A percentile compares a stretch with the other conserved stretches of the same genome.
These are phyloP conservation scores for human (Homo sapiens) DNA, from an alignment of 2,113 vertebrate genomes.

Conservation along the genomic window GRCh38 chr3:180493501-180494000, in stretches of 20 bases:
- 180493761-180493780: constrained; percentile 44
- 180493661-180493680: not conserved
- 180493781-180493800: constrained; percentile 24
- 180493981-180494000: not conserved
- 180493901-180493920: not conserved
- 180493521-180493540: not conserved
- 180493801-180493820: not conserved
- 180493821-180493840: not conserved
- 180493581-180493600: not conserved
- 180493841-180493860: not conserved
- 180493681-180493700: not conserved
- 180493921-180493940: not conserved
- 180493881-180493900: constrained; percentile 1
- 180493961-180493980: not conserved
- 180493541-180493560: not conserved
- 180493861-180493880: not conserved
- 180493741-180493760: constrained; percentile 34
- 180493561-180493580: not conserved
- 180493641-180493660: not conserved
- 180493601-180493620: not conserved
- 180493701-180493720: not conserved
- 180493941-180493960: not conserved
- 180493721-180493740: constrained; percentile 10
- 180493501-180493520: not conserved
- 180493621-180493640: not conserved